These are phyloP conservation scores for Channa argus DNA, from an alignment of 2,113 vertebrate species.

Conservation along the genomic window DNA sequence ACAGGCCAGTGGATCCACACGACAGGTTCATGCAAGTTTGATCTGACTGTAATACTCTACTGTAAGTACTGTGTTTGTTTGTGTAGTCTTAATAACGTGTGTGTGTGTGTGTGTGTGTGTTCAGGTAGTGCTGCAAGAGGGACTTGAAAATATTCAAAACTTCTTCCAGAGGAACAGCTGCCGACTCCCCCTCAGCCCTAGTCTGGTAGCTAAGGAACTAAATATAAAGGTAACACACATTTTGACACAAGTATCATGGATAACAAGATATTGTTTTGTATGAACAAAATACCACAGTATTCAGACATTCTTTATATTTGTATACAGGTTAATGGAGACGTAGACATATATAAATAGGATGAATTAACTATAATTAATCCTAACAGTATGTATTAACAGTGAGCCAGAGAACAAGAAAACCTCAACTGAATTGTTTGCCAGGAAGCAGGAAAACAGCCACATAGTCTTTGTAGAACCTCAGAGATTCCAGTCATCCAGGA, in stretches of 20 bases:
- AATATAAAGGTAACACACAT: constrained; percentile 91
- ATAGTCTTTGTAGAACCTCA: neutral
- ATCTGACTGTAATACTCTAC: too few species aligned
- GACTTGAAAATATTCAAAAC: constrained; percentile 93
- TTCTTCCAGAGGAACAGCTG: constrained; percentile 93
- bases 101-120: constrained; percentile 48
- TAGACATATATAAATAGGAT: too few species aligned
- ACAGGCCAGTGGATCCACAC: constrained; percentile 89
- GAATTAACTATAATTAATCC: neutral
- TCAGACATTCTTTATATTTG: too few species aligned
- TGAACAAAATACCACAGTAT: neutral
- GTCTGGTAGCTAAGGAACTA: constrained; percentile 93
- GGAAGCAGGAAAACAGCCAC: neutral
- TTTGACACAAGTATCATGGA: neutral
- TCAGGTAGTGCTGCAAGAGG: constrained; percentile 91
- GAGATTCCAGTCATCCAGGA: neutral
- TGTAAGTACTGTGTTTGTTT: neutral
- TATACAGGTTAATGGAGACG: too few species aligned
- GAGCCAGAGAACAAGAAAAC: neutral
- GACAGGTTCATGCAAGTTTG: constrained; percentile 85
- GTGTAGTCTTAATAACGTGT: neutral
- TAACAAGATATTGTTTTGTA: too few species aligned
- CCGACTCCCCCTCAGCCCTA: constrained; percentile 93
- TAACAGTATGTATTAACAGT: neutral
- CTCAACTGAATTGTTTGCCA: neutral